Evolutionary conservation across 2,797 vertebrate species (phyloP), one percentile per base, ranked within the genome.

Genomic region (Odontamblyopus rebecca): DNA sequence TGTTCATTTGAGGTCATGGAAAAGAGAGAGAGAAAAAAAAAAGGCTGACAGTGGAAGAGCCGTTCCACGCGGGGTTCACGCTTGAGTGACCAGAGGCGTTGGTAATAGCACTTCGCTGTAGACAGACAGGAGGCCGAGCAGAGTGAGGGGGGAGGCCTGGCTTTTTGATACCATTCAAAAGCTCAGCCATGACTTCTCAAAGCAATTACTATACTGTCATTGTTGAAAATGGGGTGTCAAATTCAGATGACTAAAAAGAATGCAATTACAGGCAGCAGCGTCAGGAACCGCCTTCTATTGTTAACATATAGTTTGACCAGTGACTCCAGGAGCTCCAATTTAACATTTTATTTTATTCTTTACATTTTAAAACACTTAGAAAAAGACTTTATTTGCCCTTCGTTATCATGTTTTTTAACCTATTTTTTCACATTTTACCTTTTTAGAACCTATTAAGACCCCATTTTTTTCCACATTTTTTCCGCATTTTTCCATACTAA

Each of bases 201-300:
- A 88, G 84, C 88, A 92, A 93, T 93, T 91, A 91, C 84, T 88
- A 75, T 82, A 78, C 81, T 90, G 86, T 89, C 86, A 89, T 84
- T 88, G 88, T 88, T 89, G 83, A 86, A 89, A 92, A 91, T 88
- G 72, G 77, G 84, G 84, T 90, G 91, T 92, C 88, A 89, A 89
- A 88, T 87, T 84, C 84, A 82, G 83, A 90, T 90, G 82, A 82
- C 82, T 83, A 82, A 90, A 87, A 89, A 87, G 74, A 90, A 90
- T 81, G 84, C 86, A 89, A 89, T 92, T 93, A 87, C 81, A 86
- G 76, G 68, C 70, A 29, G 75, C 84, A 75, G 82, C 89, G 83
- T 88, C 82, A 85, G 72, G 77, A 88, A 85, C 86, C 74, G 80
- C 68, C 60, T 81, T 83, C 78, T 80, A 72, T 88, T 89, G 84